These are phyloP conservation scores for Camptogramma bilineatum DNA, from an alignment of 2,888 invertebrate species.

Conservation along the genomic window DNA sequence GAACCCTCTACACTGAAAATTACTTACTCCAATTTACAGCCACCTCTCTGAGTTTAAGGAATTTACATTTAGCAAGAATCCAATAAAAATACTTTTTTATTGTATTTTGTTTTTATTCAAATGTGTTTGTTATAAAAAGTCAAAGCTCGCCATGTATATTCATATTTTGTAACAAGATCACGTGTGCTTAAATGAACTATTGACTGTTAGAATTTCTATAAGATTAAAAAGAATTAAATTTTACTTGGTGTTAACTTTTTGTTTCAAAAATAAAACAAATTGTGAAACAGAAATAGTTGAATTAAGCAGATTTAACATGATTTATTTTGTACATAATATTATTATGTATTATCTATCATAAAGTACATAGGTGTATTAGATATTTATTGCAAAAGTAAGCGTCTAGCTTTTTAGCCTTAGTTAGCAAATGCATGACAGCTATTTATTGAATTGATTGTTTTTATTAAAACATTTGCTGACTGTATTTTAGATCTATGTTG, in stretches of 20 bases:
- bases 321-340: too few relatives aligned
- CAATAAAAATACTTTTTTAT: neutral
- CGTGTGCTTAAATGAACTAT: neutral
- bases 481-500: too few relatives aligned
- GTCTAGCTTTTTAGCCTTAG: neutral
- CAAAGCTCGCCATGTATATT: neutral
- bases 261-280: too few relatives aligned
- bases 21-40: constrained; percentile 62
- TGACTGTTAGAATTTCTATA: too few relatives aligned
- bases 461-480: neutral
- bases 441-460: neutral
- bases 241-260: too few relatives aligned
- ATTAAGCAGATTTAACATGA: too few relatives aligned
- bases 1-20: constrained; percentile 68
- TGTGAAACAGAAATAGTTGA: too few relatives aligned
- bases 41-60: constrained; percentile 44
- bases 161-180: neutral
- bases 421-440: neutral
- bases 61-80: constrained; percentile 31
- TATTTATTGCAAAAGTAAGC: neutral
- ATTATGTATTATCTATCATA: too few relatives aligned
- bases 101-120: neutral
- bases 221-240: too few relatives aligned
- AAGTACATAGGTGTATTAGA: neutral
- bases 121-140: too few relatives aligned